A percentile compares a stretch with the other conserved stretches of the same genome.
Conservation (phyloP, 2,888 invertebrate genomes). For the Lamproptera curius region DNA sequence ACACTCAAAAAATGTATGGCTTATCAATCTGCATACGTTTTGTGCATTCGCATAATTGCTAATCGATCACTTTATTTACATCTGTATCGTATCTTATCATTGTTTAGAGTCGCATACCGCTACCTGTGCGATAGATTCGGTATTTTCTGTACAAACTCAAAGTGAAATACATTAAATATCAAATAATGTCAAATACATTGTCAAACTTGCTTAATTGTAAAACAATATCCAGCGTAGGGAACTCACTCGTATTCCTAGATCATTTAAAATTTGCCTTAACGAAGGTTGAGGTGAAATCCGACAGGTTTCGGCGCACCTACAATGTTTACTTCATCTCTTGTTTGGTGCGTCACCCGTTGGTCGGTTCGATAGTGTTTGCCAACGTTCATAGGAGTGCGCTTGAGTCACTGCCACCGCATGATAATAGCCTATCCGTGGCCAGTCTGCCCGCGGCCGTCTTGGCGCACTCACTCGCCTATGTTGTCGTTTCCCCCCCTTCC, state of each 20-base stretch:
- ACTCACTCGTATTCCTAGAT: too few relatives aligned
- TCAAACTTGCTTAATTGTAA: too few relatives aligned
- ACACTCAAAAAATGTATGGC: too few relatives aligned
- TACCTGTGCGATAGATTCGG: not conserved
- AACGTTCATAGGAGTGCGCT: slow-evolving; percentile 54
- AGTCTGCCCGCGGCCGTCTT: slow-evolving; percentile 49
- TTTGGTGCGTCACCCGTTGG: slow-evolving; percentile 55
- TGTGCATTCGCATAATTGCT: too few relatives aligned
- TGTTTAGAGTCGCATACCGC: too few relatives aligned
- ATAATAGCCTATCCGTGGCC: slow-evolving; percentile 51
- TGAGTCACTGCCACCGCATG: slow-evolving; percentile 64
- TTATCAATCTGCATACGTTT: too few relatives aligned
- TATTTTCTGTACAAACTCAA: slow-evolving; percentile 29
- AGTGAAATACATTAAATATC: too few relatives aligned
- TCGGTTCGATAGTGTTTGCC: slow-evolving; percentile 57
- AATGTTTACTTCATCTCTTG: slow-evolving; percentile 42
- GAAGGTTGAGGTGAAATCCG: slow-evolving; percentile 37
- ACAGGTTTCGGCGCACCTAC: slow-evolving; percentile 50
- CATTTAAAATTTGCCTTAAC: slow-evolving; percentile 31
- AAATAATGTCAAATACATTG: too few relatives aligned
- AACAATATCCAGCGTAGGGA: too few relatives aligned
- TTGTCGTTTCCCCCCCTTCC: slow-evolving; percentile 7
- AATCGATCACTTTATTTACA: too few relatives aligned
- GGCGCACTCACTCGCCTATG: slow-evolving; percentile 37
- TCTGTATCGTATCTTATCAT: too few relatives aligned